Conservation (phyloP, 1,140 invertebrate species). For the Cotesia chilonis region DNA sequence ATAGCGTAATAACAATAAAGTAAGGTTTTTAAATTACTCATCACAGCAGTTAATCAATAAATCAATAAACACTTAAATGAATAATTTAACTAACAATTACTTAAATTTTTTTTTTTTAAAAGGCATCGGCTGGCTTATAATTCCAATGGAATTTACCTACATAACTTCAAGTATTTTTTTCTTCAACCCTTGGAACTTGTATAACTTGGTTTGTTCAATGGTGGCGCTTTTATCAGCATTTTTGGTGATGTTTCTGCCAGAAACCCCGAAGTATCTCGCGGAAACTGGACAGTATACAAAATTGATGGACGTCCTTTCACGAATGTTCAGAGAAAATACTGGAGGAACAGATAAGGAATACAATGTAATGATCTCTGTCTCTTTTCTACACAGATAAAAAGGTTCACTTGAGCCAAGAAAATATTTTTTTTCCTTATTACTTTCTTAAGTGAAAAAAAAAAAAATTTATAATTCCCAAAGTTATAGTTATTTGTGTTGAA, state of each 20-base stretch:
- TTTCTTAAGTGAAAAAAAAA: too few species aligned
- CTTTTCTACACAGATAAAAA: too few species aligned
- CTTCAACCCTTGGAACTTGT: conserved; percentile 62
- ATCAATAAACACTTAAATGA: not conserved
- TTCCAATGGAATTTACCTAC: conserved; percentile 50
- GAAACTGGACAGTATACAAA: conserved; percentile 59
- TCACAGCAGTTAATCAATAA: not conserved
- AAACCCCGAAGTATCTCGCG: conserved; percentile 71
- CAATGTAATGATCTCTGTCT: conserved; percentile 48
- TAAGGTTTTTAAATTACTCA: not conserved
- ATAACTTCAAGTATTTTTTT: conserved; percentile 40
- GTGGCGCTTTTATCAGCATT: conserved; percentile 51
- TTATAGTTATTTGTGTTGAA: too few species aligned
- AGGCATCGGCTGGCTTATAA: conserved; percentile 60
- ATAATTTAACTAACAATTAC: not conserved
- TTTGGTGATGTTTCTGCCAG: conserved; percentile 67
- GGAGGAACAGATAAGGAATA: conserved; percentile 54
- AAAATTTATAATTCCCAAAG: too few species aligned
- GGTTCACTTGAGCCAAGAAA: too few species aligned
- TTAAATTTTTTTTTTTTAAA: conserved; percentile 21
- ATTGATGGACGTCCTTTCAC: conserved; percentile 57
- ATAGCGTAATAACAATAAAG: too few species aligned
- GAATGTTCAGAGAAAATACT: conserved; percentile 62
- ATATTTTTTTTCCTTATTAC: too few species aligned
- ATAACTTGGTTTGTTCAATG: conserved; percentile 53